Evolutionary conservation across 2,888 invertebrate species (phyloP), one percentile per base, ranked within the genome.

Genomic region (Spicauda simplicius): DNA sequence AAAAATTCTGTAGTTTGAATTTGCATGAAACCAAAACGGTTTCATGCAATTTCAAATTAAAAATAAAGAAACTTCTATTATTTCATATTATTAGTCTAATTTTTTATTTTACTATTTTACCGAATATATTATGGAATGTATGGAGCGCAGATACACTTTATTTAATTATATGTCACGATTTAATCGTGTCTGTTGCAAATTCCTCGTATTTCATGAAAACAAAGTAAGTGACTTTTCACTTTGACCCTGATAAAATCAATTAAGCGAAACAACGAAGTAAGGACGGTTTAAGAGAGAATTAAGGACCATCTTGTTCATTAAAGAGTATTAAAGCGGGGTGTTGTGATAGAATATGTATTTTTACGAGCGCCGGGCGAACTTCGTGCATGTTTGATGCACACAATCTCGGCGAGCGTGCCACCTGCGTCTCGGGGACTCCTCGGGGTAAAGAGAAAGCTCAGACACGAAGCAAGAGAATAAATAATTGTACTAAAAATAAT

Each of bases 341-440:
- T 83, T 85, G 83, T 84, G 80, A 81, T 90, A 88, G 86, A 93
- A 91, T 93, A 93, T 93, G 91, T 88, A 93, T 92, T 92, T 93
- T 93, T 93, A 93, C 88, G 92, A 88, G 84, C 83, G 80, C 72
- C 74, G 55, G 66, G 65, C 65, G 59, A 59, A 70, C 58, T 76
- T 86, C 86, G 75, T 93, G 88, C 87, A 93, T 87, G 80, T 92
- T 93, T 92, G 88, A 93, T 93, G 89, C 74, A 82, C 72, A 75
- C 85, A 92, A 93, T 92, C 92, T 88, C 91, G 73, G 90, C 72
- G 72, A 12, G 69, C 72, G 72, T 14, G 69, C 73, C 78, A 77
- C 71, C 75, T 76, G 82, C 66, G 76, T 71, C 76, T 74, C 50
- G 50, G 60, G 55, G 50, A 25, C 56, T 45, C 64, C 58, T 37